These are phyloP conservation scores for Ischnus inquisitorius DNA, from an alignment of 2,888 invertebrate genomes.

Conservation along the genomic window DNA sequence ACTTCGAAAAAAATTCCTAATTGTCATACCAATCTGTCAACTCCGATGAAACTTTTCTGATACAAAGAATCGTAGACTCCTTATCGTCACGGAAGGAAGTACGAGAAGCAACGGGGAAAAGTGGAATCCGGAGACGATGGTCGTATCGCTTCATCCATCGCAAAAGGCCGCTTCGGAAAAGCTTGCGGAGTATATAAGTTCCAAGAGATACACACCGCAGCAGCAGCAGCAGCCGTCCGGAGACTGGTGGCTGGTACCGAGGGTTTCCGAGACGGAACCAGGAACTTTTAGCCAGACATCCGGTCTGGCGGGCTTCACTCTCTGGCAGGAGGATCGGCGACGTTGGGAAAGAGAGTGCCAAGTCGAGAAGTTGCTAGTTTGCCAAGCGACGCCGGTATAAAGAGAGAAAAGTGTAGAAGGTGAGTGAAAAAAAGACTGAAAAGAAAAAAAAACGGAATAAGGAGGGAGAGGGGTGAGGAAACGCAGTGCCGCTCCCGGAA, in stretches of 20 bases:
- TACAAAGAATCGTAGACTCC: constrained; percentile 46
- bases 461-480: constrained; percentile 50
- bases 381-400: constrained; percentile 51
- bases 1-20: neutral
- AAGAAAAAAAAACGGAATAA: constrained; percentile 45
- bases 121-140: constrained; percentile 36
- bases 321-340: constrained; percentile 49
- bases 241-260: constrained; percentile 55
- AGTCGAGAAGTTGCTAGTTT: constrained; percentile 68
- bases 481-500: constrained; percentile 70
- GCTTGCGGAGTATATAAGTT: constrained; percentile 58
- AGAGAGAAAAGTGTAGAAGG: constrained; percentile 34
- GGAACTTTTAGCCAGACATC: constrained; percentile 69
- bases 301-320: constrained; percentile 65
- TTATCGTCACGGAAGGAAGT: constrained; percentile 49
- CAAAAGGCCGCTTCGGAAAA: constrained; percentile 44
- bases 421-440: constrained; percentile 35
- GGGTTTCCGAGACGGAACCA: constrained; percentile 68
- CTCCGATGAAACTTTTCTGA: constrained; percentile 29
- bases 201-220: constrained; percentile 30
- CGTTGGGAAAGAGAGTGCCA: constrained; percentile 54
- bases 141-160: constrained; percentile 41
- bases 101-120: constrained; percentile 27
- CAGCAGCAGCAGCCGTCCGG: constrained; percentile 33
- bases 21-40: neutral